These are phyloP conservation scores for Drosophila nannoptera DNA, from an alignment of 1,140 invertebrate species.

Conservation along the genomic window DNA sequence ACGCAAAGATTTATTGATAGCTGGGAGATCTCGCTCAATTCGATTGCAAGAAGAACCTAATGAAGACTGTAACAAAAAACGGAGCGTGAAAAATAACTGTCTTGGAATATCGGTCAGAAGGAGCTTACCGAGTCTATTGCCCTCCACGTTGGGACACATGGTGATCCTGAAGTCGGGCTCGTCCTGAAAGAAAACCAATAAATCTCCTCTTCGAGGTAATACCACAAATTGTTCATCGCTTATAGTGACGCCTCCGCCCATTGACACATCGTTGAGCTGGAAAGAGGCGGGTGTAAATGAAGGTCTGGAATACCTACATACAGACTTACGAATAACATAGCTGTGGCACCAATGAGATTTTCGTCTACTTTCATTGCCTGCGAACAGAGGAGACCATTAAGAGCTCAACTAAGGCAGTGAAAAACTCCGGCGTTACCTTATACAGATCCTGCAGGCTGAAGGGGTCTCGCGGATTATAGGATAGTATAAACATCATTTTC, in stretches of 20 bases:
- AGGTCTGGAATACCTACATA: not conserved
- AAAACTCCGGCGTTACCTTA: not conserved
- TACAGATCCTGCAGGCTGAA: conserved; percentile 19
- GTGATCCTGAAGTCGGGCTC: conserved; percentile 11
- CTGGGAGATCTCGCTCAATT: too few species aligned
- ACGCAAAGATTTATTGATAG: not conserved
- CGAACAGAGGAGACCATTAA: not conserved
- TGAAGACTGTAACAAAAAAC: conserved; percentile 30
- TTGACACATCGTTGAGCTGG: conserved; percentile 37
- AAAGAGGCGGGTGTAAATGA: fast-evolving
- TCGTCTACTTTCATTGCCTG: conserved; percentile 19
- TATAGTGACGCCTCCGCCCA: conserved; percentile 40
- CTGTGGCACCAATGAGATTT: conserved; percentile 18
- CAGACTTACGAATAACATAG: conserved; percentile 50
- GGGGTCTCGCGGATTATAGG: conserved; percentile 13
- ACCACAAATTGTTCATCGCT: conserved; percentile 1
- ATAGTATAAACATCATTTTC: conserved; percentile 13
- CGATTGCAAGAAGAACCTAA: conserved; percentile 17
- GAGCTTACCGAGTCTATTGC: conserved; percentile 37
- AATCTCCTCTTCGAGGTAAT: conserved; percentile 33
- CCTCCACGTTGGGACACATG: conserved; percentile 50
- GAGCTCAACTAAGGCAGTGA: not conserved
- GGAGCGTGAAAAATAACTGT: not conserved
- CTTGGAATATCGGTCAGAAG: too few species aligned
- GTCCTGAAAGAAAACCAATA: conserved; percentile 25